Evolutionary conservation across 2,113 vertebrate species (phyloP).

Genomic region (Chionodraco myersi): DNA sequence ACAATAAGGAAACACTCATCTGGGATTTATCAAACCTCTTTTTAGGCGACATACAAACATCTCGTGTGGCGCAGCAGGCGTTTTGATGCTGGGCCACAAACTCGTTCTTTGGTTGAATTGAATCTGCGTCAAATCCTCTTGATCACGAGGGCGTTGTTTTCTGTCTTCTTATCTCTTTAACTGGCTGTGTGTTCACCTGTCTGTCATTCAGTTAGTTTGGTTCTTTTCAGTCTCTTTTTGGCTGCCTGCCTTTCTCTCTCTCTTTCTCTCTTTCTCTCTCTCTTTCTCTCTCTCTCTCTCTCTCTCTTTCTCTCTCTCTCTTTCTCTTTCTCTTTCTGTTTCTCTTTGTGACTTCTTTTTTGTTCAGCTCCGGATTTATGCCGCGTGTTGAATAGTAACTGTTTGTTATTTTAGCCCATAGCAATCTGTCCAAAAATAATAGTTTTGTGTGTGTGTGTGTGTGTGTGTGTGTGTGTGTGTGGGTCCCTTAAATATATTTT

Average conservation of each 20-base stretch:
- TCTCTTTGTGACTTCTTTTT: background rate
- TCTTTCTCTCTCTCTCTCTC: background rate
- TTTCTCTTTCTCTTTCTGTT: background rate
- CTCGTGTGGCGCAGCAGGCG: constrained; percentile 8
- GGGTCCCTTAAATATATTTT: constrained; percentile 33
- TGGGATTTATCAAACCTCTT: constrained; percentile 5
- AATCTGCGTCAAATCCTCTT: constrained; percentile 59
- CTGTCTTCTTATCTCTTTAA: constrained; percentile 30
- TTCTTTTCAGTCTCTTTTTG: background rate
- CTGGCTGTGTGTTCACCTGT: constrained; percentile 37
- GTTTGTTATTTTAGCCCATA: constrained; percentile 43
- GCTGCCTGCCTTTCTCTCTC: background rate
- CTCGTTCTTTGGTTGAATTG: constrained; percentile 29
- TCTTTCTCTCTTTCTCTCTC: background rate
- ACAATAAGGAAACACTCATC: constrained; percentile 22
- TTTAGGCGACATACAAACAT: constrained; percentile 1
- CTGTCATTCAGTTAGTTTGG: constrained; percentile 4
- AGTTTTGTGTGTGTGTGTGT: constrained; percentile 6
- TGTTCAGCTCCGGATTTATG: constrained; percentile 45
- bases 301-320: background rate
- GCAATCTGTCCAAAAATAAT: constrained; percentile 32
- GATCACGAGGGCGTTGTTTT: constrained; percentile 27
- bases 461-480: background rate
- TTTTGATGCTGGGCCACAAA: constrained; percentile 38
- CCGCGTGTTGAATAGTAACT: constrained; percentile 51